Evolutionary conservation across 1,140 invertebrate genomes (phyloP).

Genomic region (Meloidogyne exigua): DNA sequence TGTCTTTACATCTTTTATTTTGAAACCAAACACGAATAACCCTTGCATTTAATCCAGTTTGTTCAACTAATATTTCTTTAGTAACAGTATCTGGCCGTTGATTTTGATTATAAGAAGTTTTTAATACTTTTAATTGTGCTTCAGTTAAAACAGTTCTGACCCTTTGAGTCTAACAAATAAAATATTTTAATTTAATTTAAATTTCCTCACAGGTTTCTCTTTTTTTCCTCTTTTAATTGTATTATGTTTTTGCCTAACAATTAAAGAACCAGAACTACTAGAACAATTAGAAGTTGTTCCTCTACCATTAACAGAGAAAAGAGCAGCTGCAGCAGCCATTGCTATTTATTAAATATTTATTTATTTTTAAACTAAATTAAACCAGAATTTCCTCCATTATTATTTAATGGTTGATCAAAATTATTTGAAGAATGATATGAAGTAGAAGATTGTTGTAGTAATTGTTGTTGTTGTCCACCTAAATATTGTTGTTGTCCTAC

Average conservation of each 20-base stretch:
- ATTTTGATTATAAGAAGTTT: slow-evolving; percentile 82
- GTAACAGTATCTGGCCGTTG: slow-evolving; percentile 94
- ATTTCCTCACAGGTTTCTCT: slow-evolving; percentile 24
- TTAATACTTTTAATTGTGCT: slow-evolving; percentile 90
- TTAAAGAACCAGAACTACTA: slow-evolving; percentile 21
- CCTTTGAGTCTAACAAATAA: slow-evolving; percentile 75
- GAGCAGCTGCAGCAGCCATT: neutral
- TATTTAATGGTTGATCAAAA: slow-evolving; percentile 16
- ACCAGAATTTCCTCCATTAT: neutral
- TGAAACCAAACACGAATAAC: slow-evolving; percentile 68
- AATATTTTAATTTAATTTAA: neutral
- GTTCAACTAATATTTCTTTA: slow-evolving; percentile 98
- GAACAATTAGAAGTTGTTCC: slow-evolving; percentile 21
- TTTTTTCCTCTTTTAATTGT: slow-evolving; percentile 28
- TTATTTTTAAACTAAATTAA: neutral
- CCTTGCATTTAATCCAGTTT: slow-evolving; percentile 74
- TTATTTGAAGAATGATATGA: neutral
- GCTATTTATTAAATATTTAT: neutral
- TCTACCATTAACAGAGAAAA: neutral
- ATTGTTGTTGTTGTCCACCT: slow-evolving; percentile 9
- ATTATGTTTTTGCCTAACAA: slow-evolving; percentile 14
- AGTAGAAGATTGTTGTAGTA: slow-evolving; percentile 15
- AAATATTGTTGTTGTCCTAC: neutral
- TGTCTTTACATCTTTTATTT: slow-evolving; percentile 89
- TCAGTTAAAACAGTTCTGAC: slow-evolving; percentile 96